Base-by-base conservation (phyloP, 1,140 invertebrate species). In the Rhagoletis zephyria region DNA sequence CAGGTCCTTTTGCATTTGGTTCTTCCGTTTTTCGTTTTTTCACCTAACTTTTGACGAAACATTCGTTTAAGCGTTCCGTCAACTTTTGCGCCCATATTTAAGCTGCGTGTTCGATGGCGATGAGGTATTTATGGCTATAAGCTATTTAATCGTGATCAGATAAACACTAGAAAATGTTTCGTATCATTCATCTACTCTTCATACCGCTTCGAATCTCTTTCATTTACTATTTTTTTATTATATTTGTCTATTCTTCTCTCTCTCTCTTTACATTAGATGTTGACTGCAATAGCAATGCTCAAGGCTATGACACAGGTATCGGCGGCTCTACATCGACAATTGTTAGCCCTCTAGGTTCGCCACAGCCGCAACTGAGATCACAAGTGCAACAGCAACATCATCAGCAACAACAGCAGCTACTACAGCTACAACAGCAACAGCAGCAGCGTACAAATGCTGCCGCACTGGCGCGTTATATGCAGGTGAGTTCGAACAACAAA, bases 241-340 rank as follows among this genome's bases (percentile, higher is more conserved):
- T 64, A 67, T 59, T 65, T 16, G 60, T 48, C 61, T 85, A 51
- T 16, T 4, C 67, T 30, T 60, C 81, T 56, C 59, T 65, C 85
- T 85, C 64, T 87, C 74, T 85, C 14, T 56, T 48, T 74, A n/a
- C 56, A 63, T 77, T 30, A 92, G 91, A 92, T 92, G 91, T 92
- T 87, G 91, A 92, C 90, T 91, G 91, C 89, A 88, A 86, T 65
- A 91, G 90, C 90, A 91, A 91, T 89, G 89, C 91, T 89, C 90
- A 91, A 90, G 91, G 91, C 90, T 93, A 93, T 89, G 92, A 92
- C 89, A 93, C 92, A 77, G 91, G 92, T 65, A 93, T 93, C 89
- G 92, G 92, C 70, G 91, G 92, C 85, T 93, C 92, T 87, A 93
- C 92, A 88, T 92, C 92, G 87, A 92, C 91, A 74, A 93, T 93